Conservation (phyloP, 1,140 invertebrate species). For the Prorops nasuta region DNA sequence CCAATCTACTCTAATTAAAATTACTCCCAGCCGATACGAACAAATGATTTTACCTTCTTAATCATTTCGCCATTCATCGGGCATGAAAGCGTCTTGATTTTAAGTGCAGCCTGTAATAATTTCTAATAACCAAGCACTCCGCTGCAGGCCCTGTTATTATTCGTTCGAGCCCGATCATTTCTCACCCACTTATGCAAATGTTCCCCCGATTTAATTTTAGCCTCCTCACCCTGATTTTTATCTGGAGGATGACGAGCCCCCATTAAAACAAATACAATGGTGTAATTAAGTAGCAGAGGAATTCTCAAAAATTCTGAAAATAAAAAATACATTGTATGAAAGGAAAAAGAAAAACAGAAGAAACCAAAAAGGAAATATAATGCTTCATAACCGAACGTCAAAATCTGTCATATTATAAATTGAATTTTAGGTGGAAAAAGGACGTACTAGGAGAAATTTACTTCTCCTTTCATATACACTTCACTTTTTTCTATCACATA, state of each 20-base stretch:
- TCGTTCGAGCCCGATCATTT: conserved; percentile 16
- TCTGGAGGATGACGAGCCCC: no score
- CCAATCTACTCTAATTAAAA: conserved; percentile 44
- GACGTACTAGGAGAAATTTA: conserved; percentile 26
- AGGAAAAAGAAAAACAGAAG: no score
- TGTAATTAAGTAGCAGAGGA: no score
- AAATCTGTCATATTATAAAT: conserved; percentile 52
- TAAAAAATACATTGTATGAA: no score
- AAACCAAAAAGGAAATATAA: no score
- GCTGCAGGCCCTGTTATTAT: conserved; percentile 46
- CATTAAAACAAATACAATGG: no score
- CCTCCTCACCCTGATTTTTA: conserved; percentile 21
- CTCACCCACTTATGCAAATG: conserved; percentile 50
- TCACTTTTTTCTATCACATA: conserved; percentile 27
- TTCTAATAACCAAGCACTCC: conserved; percentile 49
- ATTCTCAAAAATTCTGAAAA: no score
- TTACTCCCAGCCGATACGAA: conserved; percentile 39
- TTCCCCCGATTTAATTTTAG: conserved; percentile 38
- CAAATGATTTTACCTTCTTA: conserved; percentile 50
- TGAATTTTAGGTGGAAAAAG: conserved; percentile 44
- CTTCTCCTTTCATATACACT: conserved; percentile 19
- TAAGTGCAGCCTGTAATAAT: conserved; percentile 53
- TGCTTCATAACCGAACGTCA: no score
- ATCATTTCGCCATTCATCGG: conserved; percentile 55
- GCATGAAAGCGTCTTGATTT: conserved; percentile 57